phyloP scores from a whole-genome alignment of 2,113 vertebrate species.

The Stercorarius parasiticus region DNA sequence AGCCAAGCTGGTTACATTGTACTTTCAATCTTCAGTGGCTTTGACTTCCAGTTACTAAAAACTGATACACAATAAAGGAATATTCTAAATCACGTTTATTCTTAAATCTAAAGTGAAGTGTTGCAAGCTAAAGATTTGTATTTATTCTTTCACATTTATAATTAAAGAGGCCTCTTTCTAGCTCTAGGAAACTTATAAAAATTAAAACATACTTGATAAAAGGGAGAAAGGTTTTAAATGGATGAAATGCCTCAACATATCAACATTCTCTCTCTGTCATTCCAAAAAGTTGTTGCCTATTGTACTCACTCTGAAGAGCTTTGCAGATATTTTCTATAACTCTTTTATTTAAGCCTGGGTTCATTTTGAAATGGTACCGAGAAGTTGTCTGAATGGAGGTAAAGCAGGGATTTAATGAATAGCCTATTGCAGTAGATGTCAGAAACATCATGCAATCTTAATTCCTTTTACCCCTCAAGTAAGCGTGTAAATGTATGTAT shows the following conservation, averaged over 20 bases:
- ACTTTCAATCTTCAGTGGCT: neutral
- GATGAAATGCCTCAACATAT: neutral
- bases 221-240: conserved; percentile 13
- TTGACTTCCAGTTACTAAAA: neutral
- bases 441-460: neutral
- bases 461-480: neutral
- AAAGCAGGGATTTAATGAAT: neutral
- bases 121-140: neutral
- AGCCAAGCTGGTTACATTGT: neutral
- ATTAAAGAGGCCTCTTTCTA: neutral
- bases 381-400: neutral
- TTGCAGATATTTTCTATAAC: neutral
- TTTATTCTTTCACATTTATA: conserved; percentile 31
- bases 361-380: neutral
- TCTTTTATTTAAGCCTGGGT: neutral
- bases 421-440: neutral
- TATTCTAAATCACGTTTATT: neutral
- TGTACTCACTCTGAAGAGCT: neutral
- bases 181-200: neutral
- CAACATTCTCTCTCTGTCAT: neutral
- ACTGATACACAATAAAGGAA: neutral
- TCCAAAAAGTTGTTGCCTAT: neutral
- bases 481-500: neutral
- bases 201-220: conserved; percentile 11
- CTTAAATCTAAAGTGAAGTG: neutral